Base-by-base conservation (phyloP, 2,113 vertebrate genomes). In the Erythrolamprus reginae region DNA sequence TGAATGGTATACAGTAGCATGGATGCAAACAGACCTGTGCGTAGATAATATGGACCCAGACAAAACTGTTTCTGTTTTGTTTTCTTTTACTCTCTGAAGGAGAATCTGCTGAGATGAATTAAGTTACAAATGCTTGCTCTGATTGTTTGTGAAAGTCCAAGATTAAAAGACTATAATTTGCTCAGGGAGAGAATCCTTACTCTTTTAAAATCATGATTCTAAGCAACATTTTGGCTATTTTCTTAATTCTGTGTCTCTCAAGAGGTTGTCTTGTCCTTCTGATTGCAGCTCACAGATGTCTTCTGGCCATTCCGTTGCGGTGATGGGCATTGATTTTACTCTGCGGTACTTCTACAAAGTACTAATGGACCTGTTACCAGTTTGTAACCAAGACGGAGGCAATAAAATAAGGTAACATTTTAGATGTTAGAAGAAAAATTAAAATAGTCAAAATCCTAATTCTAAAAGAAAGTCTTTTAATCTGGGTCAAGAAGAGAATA, bases 291-390 rank as follows among this genome's bases (percentile, higher is more conserved):
- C 97, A 4, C 97, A 98, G 96, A 97, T 98, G 96, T 98, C 98
- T 86, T 93, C 98, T 33, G 99, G 99, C 45, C 98, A 98, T 82
- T 98, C 99, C 0, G 97, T 99, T 61, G 99, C 99, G 1, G 99
- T 99, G 58, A 99, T 99, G 99, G 99, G 99, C 89, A 99, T 99
- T 0, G 99, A 99, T 96, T 99, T 99, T 95, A 99, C 99, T 0
- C 97, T 99, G 2, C 96, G 99, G 12, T 99, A 99, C 95, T 99
- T 99, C 97, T 99, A 99, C 95, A 99, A 99, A 95, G 99, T 99
- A 53, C 97, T 99, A 15, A 97, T 99, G 96, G 99, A 99, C 94
- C 96, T 99, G 82, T 93, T 99, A 86, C 99, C 99, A 53, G 97
- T 99, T 86, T 99, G 99, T 95, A 99, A 99, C 96, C 99, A 99